Evolutionary conservation across 2,797 vertebrate species (phyloP).

Genomic region (Sebastes miniatus): DNA sequence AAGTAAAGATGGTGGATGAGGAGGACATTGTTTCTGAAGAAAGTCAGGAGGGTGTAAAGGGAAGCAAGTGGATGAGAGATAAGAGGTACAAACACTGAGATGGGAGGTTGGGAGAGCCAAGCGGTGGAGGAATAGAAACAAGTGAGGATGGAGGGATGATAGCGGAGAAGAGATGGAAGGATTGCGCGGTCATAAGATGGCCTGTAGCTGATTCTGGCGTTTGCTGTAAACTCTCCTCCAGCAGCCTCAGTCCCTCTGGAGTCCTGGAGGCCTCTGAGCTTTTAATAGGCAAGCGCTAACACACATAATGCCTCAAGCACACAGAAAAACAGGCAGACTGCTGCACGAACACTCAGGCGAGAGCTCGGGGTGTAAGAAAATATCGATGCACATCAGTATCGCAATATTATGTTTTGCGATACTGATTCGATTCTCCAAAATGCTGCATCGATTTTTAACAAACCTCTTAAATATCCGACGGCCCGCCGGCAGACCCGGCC

Average conservation of each 20-base stretch:
- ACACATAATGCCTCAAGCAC: not conserved
- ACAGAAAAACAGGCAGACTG: not conserved
- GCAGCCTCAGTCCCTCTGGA: not conserved
- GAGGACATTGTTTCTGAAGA: not conserved
- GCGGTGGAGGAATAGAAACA: not conserved
- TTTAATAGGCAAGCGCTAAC: not conserved
- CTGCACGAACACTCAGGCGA: not conserved
- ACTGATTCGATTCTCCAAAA: no score
- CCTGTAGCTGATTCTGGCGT: not conserved
- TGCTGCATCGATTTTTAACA: no score
- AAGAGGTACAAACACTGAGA: fast-evolving
- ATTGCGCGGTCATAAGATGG: not conserved
- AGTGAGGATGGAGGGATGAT: not conserved
- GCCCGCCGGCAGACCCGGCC: fast-evolving
- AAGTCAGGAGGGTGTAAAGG: no score
- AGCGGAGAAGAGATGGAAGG: not conserved
- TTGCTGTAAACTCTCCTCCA: not conserved
- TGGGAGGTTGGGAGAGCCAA: not conserved
- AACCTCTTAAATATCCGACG: no score
- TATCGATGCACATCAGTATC: no score
- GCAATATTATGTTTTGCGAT: no score
- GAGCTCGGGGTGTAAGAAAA: no score
- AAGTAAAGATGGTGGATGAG: not conserved
- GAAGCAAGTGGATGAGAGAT: not conserved
- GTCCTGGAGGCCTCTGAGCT: not conserved